A percentile compares a stretch with the other conserved stretches of the same genome.
These are phyloP conservation scores for Zaprionus tsacasi DNA, from an alignment of 1,140 invertebrate species.

Conservation along the genomic window DNA sequence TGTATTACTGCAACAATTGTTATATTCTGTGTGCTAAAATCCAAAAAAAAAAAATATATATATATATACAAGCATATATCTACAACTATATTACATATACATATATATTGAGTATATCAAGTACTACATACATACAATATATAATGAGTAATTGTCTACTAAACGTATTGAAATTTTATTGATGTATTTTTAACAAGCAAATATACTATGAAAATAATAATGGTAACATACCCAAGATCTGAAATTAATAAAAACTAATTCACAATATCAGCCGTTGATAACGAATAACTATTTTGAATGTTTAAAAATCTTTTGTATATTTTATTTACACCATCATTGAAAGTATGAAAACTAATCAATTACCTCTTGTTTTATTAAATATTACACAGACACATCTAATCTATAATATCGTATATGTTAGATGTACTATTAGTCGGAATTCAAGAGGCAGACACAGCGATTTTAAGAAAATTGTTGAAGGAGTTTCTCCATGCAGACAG, in stretches of 20 bases:
- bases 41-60: constrained; percentile 8
- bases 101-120: constrained; percentile 19
- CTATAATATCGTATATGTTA: constrained; percentile 27
- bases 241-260: constrained; percentile 33
- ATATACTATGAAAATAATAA: constrained; percentile 12
- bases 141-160: constrained; percentile 54
- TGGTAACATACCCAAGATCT: constrained; percentile 13
- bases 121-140: constrained; percentile 45
- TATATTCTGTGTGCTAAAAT: constrained; percentile 76
- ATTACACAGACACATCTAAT: constrained; percentile 18
- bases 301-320: constrained; percentile 64
- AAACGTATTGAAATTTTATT: constrained; percentile 63
- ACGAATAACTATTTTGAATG: constrained; percentile 10
- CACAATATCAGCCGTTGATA: constrained; percentile 21
- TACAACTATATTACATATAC: constrained; percentile 11
- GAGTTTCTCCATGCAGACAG: constrained; percentile 35
- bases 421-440: constrained; percentile 22
- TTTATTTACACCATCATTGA: constrained; percentile 82
- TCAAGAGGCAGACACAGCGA: constrained; percentile 28
- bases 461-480: constrained; percentile 55
- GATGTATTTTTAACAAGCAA: constrained; percentile 61
- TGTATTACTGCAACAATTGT: constrained; percentile 77
- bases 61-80: constrained; percentile 20
- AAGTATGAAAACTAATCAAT: constrained; percentile 38
- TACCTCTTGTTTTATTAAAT: constrained; percentile 23